phyloP scores from a whole-genome alignment of 2,888 invertebrate genomes.

The Thera obeliscata region DNA sequence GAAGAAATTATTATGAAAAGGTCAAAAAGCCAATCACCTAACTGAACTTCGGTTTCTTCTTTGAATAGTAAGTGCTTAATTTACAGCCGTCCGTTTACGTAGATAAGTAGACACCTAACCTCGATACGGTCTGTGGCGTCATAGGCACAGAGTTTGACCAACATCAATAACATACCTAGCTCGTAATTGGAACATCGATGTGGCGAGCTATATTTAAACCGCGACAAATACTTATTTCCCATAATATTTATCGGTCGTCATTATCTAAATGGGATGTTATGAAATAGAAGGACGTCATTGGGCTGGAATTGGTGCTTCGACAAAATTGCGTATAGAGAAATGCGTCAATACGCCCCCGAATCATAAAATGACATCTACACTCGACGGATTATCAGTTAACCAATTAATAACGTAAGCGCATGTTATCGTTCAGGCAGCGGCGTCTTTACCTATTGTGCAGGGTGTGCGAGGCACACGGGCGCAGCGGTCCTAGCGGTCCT shows the following conservation, averaged over 20 bases:
- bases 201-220: conserved; percentile 55
- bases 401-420: conserved; percentile 29
- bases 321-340: conserved; percentile 51
- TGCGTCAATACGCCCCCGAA: conserved; percentile 67
- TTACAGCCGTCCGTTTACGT: conserved; percentile 29
- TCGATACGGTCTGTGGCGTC: conserved; percentile 40
- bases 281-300: conserved; percentile 65
- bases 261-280: conserved; percentile 71
- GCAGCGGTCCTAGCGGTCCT: too few relatives aligned
- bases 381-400: conserved; percentile 33
- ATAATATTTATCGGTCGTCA: conserved; percentile 61
- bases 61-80: conserved; percentile 30
- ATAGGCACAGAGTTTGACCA: conserved; percentile 47
- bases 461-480: too few relatives aligned
- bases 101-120: conserved; percentile 34
- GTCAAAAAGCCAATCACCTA: conserved; percentile 30
- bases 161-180: conserved; percentile 43
- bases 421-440: conserved; percentile 22
- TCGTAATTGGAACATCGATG: conserved; percentile 51
- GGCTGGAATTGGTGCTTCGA: conserved; percentile 49
- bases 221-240: conserved; percentile 45
- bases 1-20: conserved; percentile 24
- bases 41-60: conserved; percentile 26
- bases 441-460: too few relatives aligned
- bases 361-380: conserved; percentile 49